Conservation (phyloP, 64 coral and sea anemone species). For the Montipora foliosa region DNA sequence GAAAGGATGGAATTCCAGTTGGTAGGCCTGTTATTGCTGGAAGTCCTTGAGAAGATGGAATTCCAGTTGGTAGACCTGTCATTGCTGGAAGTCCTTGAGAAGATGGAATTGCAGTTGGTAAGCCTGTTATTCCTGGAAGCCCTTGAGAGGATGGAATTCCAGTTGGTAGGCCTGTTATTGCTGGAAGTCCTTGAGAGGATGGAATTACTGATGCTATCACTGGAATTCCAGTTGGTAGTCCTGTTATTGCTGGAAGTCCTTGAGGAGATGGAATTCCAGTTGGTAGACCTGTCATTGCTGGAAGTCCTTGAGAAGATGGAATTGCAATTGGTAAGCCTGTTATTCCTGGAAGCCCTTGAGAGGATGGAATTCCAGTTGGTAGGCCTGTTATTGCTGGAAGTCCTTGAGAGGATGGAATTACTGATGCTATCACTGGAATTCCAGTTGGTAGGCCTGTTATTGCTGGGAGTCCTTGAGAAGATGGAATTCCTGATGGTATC, state of each 20-base stretch:
- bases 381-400: neutral
- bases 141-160: neutral
- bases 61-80: neutral
- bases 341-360: neutral
- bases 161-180: neutral
- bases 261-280: neutral
- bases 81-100: neutral
- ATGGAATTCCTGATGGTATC: neutral
- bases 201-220: neutral
- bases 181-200: neutral
- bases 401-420: neutral
- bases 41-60: neutral
- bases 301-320: neutral
- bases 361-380: neutral
- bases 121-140: neutral
- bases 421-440: neutral
- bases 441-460: neutral
- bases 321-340: neutral
- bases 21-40: neutral
- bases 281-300: neutral
- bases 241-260: neutral
- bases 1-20: neutral
- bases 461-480: neutral
- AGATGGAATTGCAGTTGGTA: neutral
- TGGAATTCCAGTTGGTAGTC: neutral